Percentiles rank a stretch among this genome's conserved stretches.
Evolutionary conservation across 2,888 invertebrate species (phyloP).

Genomic region (Disparrhopalites patrizii): DNA sequence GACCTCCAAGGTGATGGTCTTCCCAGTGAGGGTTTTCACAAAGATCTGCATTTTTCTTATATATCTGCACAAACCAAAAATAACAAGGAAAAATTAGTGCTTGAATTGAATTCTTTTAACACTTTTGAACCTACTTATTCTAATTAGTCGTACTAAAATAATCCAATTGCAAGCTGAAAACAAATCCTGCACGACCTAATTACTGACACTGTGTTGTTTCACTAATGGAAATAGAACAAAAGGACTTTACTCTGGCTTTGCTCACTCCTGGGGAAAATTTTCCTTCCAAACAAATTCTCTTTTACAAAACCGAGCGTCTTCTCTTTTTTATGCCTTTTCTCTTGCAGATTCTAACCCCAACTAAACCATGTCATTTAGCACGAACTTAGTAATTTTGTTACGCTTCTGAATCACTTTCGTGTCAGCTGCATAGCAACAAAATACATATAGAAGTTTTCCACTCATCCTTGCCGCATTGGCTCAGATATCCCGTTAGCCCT

Average conservation of each 20-base stretch:
- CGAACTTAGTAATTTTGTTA: not conserved
- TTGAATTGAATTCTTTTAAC: not conserved
- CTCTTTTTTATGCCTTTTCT: not conserved
- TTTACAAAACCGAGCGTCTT: not conserved
- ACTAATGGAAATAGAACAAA: not conserved
- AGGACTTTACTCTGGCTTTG: not conserved
- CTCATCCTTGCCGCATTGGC: not conserved
- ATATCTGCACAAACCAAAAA: not conserved
- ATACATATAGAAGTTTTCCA: not conserved
- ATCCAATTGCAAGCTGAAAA: not conserved
- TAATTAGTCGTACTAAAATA: not conserved
- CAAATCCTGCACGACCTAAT: not conserved
- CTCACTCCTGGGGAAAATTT: too few species aligned
- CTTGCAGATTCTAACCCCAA: slow-evolving; percentile 7
- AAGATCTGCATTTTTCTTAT: slow-evolving; percentile 31
- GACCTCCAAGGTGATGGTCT: slow-evolving; percentile 57
- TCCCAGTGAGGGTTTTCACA: slow-evolving; percentile 58
- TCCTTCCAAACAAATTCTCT: too few species aligned
- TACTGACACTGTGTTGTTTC: not conserved
- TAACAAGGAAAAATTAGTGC: not conserved
- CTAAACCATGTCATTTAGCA: not conserved
- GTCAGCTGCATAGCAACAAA: not conserved
- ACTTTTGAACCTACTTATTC: not conserved
- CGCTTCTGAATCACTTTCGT: not conserved
- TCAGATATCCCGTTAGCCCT: not conserved